phyloP scores from a whole-genome alignment of 2,797 vertebrate species.

The Anguilla anguilla region DNA sequence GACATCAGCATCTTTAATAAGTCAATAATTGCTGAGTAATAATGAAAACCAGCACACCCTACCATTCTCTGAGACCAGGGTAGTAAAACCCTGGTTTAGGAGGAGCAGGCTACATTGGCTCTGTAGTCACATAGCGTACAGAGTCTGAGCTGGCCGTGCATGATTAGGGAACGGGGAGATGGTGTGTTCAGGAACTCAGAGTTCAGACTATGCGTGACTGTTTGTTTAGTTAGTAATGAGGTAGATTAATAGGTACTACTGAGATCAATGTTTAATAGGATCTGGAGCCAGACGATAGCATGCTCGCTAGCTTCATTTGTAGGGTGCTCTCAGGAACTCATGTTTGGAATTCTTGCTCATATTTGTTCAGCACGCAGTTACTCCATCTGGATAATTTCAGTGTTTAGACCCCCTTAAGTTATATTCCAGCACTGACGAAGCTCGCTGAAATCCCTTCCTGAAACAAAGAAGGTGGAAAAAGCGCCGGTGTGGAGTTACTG shows the following conservation, averaged over 20 bases:
- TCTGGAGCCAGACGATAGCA: too few species aligned
- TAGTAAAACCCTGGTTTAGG: neutral
- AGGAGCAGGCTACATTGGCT: neutral
- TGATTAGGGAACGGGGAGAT: neutral
- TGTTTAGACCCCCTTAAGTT: slow-evolving; percentile 15
- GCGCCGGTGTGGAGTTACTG: slow-evolving; percentile 5
- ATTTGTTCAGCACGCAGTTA: neutral
- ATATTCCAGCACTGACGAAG: slow-evolving; percentile 16
- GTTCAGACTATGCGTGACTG: neutral
- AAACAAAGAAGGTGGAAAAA: slow-evolving; percentile 19
- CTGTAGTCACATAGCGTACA: neutral
- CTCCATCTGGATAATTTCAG: slow-evolving; percentile 18
- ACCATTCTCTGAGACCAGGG: neutral
- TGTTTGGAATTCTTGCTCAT: slow-evolving; percentile 4
- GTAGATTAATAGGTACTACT: neutral
- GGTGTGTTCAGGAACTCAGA: neutral
- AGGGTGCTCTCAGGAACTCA: neutral
- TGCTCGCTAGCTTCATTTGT: neutral
- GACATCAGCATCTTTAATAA: neutral
- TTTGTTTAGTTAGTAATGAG: neutral
- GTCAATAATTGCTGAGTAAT: neutral
- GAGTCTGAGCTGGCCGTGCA: neutral
- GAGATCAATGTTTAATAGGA: neutral
- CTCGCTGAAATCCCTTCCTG: slow-evolving; percentile 1
- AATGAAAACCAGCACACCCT: neutral